These are phyloP conservation scores for Odobenus rosmarus DNA, from an alignment of 2,113 vertebrate species.

Conservation along the genomic window DNA sequence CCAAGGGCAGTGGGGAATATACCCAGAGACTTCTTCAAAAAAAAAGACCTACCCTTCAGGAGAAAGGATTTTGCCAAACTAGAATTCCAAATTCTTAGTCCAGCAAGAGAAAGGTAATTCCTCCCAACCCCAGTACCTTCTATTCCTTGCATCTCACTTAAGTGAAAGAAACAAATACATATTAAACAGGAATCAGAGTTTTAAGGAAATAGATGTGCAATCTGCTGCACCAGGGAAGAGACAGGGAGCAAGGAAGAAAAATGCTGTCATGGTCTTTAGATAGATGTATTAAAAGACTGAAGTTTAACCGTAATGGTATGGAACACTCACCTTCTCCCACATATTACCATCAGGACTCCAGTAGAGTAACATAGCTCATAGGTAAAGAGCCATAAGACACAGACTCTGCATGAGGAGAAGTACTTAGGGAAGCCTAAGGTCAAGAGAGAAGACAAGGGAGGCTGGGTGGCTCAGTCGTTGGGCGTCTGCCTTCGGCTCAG, in stretches of 20 bases:
- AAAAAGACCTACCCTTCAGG: neutral
- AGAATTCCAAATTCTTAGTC: neutral
- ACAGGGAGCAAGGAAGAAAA: neutral
- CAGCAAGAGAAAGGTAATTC: neutral
- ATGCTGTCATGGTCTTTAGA: neutral
- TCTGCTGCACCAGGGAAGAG: neutral
- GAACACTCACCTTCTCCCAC: neutral
- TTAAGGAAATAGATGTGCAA: neutral
- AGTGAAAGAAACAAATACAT: neutral
- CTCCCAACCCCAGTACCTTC: neutral
- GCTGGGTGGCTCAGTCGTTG: no score
- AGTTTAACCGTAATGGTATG: neutral
- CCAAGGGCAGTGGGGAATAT: neutral
- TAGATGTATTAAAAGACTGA: neutral
- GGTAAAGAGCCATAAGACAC: neutral
- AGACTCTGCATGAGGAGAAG: neutral
- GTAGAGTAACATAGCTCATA: neutral
- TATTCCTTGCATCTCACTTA: neutral
- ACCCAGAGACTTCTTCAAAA: neutral
- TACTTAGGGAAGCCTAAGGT: neutral
- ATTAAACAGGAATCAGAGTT: neutral
- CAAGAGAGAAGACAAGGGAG: neutral
- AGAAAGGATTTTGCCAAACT: neutral
- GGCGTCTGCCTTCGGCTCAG: no score
- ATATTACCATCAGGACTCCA: neutral